These are phyloP conservation scores for Pyxicephalus adspersus DNA, from an alignment of 2,113 vertebrate species.

Conservation along the genomic window DNA sequence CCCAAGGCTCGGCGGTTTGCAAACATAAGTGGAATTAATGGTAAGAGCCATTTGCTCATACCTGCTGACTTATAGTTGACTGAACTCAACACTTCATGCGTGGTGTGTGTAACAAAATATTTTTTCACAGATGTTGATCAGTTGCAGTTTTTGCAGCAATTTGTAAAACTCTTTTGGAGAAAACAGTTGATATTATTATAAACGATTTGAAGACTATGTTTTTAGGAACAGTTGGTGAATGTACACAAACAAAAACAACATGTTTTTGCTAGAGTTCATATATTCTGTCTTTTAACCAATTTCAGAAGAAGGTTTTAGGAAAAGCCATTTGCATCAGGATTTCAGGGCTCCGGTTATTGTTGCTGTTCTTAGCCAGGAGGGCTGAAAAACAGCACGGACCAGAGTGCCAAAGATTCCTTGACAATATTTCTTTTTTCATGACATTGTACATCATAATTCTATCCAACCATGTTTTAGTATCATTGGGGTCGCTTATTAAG, in stretches of 20 bases:
- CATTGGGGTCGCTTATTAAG: neutral
- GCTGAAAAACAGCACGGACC: slow-evolving; percentile 4
- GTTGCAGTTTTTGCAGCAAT: slow-evolving; percentile 32
- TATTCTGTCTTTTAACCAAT: slow-evolving; percentile 60
- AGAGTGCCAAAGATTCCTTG: slow-evolving; percentile 33
- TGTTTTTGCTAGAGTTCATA: slow-evolving; percentile 65
- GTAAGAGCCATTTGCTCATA: neutral
- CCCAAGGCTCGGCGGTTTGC: slow-evolving; percentile 9
- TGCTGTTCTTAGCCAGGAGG: neutral
- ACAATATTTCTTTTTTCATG: neutral
- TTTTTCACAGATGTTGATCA: slow-evolving; percentile 43
- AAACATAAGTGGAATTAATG: slow-evolving; percentile 1
- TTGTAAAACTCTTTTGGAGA: slow-evolving; percentile 37
- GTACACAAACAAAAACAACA: slow-evolving; percentile 16
- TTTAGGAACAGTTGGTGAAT: slow-evolving; percentile 42
- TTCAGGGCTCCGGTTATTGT: slow-evolving; percentile 22
- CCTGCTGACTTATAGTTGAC: slow-evolving; percentile 3
- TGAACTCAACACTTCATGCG: slow-evolving; percentile 23
- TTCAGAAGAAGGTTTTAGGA: slow-evolving; percentile 19
- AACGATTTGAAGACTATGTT: slow-evolving; percentile 30
- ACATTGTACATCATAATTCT: neutral
- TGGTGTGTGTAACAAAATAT: slow-evolving; percentile 40
- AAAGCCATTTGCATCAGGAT: slow-evolving; percentile 42
- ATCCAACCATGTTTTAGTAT: neutral
- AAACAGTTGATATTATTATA: slow-evolving; percentile 26